These are phyloP conservation scores for Timema podura DNA, from an alignment of 2,888 invertebrate genomes.

Conservation along the genomic window DNA sequence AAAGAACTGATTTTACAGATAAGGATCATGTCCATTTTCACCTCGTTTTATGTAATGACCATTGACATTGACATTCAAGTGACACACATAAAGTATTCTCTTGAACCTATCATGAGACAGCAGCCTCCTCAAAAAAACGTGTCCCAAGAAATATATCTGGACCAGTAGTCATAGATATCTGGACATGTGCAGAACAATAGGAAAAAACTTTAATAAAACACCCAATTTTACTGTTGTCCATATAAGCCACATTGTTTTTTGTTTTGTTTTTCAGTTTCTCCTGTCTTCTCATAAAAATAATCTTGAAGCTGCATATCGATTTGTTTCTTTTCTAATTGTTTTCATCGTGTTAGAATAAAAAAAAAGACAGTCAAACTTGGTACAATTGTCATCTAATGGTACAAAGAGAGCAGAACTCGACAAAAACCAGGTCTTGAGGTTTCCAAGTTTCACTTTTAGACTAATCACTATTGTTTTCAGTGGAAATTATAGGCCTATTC, in stretches of 20 bases:
- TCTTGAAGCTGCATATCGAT: background rate
- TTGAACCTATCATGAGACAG: background rate
- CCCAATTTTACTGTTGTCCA: constrained; percentile 2
- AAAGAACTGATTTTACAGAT: background rate
- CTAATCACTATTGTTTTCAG: too few relatives aligned
- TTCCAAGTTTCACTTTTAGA: too few relatives aligned
- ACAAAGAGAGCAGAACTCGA: too few relatives aligned
- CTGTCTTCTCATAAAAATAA: background rate
- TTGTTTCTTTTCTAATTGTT: constrained; percentile 5
- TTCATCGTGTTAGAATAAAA: too few relatives aligned
- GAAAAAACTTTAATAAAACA: background rate
- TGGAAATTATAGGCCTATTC: too few relatives aligned
- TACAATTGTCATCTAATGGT: too few relatives aligned
- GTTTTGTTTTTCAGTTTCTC: background rate
- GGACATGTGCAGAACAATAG: constrained; percentile 2
- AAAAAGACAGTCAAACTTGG: too few relatives aligned
- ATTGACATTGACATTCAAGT: constrained; percentile 3
- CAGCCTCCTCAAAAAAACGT: background rate
- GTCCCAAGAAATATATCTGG: constrained; percentile 2
- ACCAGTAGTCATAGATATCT: too few relatives aligned
- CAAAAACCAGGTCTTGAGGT: too few relatives aligned
- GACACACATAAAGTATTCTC: background rate
- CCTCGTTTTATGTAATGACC: background rate
- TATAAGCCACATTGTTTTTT: constrained; percentile 9
- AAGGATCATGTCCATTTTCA: background rate